A percentile compares a stretch with the other conserved stretches of the same genome.
Evolutionary conservation across 2,113 vertebrate species (phyloP).

Genomic region (Amphiprion percula): DNA sequence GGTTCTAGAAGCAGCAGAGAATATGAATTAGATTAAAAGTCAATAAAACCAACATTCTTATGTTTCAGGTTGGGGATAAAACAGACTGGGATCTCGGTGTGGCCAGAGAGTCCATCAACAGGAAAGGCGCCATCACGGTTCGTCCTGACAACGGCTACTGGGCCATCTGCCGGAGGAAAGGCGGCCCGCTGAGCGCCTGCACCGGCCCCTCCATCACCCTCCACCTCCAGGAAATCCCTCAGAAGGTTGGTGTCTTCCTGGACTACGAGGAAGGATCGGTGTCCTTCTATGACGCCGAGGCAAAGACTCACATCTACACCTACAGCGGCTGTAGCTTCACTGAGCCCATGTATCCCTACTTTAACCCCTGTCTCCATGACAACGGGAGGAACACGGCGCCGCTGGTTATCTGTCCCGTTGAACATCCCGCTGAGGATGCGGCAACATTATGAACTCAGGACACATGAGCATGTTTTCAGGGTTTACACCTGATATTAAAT

Average conservation of each 20-base stretch:
- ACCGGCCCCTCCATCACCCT: constrained; percentile 58
- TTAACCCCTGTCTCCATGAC: constrained; percentile 77
- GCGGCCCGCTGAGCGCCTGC: constrained; percentile 57
- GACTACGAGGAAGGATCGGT: constrained; percentile 84
- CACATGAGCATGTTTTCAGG: too few species aligned
- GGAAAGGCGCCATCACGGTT: constrained; percentile 67
- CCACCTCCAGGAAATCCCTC: constrained; percentile 68
- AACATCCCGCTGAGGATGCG: not conserved
- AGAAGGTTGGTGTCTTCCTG: constrained; percentile 83
- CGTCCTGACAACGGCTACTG: constrained; percentile 73
- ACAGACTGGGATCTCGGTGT: constrained; percentile 77
- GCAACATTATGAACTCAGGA: too few species aligned
- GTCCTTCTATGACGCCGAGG: constrained; percentile 82
- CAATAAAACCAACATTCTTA: too few species aligned
- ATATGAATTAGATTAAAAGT: too few species aligned
- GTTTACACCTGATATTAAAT: too few species aligned
- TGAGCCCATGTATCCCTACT: constrained; percentile 85
- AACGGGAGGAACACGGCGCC: constrained; percentile 56
- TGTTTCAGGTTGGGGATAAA: constrained; percentile 71
- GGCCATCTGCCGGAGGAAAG: constrained; percentile 57
- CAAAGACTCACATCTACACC: constrained; percentile 80
- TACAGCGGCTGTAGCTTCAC: constrained; percentile 80
- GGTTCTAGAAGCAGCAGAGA: too few species aligned
- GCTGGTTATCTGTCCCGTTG: constrained; percentile 63
- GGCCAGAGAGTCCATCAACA: constrained; percentile 70